phyloP scores from a whole-genome alignment of 1,140 invertebrate species.

The Diorhabda sublineata region DNA sequence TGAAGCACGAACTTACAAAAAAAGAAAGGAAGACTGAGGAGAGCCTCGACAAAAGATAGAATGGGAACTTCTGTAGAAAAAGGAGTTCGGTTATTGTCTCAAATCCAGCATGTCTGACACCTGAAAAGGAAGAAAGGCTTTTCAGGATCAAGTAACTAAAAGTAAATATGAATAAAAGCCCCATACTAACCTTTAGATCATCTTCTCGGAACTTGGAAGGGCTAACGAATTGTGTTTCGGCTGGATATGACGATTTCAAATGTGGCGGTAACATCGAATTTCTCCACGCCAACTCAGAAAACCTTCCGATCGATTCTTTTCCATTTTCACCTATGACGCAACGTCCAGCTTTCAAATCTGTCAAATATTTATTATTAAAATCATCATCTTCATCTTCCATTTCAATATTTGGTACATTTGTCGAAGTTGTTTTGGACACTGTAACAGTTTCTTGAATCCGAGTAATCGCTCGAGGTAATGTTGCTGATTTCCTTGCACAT shows the following conservation, averaged over 20 bases:
- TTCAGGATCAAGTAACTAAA: too few species aligned
- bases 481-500: conserved; percentile 14
- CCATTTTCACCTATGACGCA: conserved; percentile 32
- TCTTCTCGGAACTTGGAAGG: conserved; percentile 59
- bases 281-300: conserved; percentile 71
- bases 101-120: too few species aligned
- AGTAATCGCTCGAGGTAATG: conserved; percentile 20
- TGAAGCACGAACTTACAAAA: too few species aligned
- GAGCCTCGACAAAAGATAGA: too few species aligned
- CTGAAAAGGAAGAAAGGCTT: too few species aligned
- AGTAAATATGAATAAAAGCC: too few species aligned
- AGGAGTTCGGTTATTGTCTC: too few species aligned
- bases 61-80: too few species aligned
- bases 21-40: too few species aligned
- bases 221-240: conserved; percentile 69
- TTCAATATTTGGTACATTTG: conserved; percentile 53
- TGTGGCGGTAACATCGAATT: conserved; percentile 86
- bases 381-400: conserved; percentile 81
- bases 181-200: conserved; percentile 60
- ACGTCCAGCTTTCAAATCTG: conserved; percentile 57
- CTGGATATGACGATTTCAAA: conserved; percentile 83
- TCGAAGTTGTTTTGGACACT: conserved; percentile 28
- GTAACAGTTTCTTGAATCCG: conserved; percentile 27
- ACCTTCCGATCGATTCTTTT: conserved; percentile 44
- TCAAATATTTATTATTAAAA: conserved; percentile 71